A percentile compares a stretch with the other conserved stretches of the same genome.
phyloP scores from a whole-genome alignment of 1,140 invertebrate genomes.

The Aphelinus certus region DNA sequence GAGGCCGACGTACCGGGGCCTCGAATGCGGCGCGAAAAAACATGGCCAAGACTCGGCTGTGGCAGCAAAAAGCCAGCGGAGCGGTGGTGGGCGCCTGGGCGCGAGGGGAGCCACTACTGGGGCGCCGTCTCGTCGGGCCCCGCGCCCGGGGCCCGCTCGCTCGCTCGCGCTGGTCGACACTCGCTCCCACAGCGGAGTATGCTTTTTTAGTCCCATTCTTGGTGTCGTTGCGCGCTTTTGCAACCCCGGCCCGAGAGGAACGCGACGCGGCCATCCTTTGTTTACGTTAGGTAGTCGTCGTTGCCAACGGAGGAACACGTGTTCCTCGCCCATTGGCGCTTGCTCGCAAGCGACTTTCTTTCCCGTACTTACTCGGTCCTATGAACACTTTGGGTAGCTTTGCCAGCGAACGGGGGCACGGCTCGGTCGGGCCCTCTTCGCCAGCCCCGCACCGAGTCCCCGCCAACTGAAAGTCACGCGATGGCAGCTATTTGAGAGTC shows the following conservation, averaged over 20 bases:
- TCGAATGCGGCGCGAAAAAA: constrained; percentile 32
- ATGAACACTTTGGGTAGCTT: constrained; percentile 64
- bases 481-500: constrained; percentile 54
- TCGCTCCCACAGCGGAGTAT: constrained; percentile 30
- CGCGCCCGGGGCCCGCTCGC: no score
- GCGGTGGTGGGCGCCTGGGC: no score
- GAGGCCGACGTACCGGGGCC: background rate
- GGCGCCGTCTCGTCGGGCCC: no score
- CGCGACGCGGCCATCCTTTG: constrained; percentile 38
- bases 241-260: constrained; percentile 40
- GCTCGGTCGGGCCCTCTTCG: constrained; percentile 31
- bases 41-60: constrained; percentile 37
- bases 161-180: background rate
- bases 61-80: constrained; percentile 21
- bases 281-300: background rate
- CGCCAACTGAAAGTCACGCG: constrained; percentile 45
- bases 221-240: background rate
- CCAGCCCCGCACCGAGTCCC: constrained; percentile 42
- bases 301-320: background rate
- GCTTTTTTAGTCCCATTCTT: constrained; percentile 27
- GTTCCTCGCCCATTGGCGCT: no score
- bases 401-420: constrained; percentile 49
- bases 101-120: no score
- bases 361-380: constrained; percentile 42
- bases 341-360: background rate